A percentile compares a stretch with the other conserved stretches of the same genome.
Conservation (phyloP, 1,140 invertebrate genomes). For the Condylostylus longicornis region DNA sequence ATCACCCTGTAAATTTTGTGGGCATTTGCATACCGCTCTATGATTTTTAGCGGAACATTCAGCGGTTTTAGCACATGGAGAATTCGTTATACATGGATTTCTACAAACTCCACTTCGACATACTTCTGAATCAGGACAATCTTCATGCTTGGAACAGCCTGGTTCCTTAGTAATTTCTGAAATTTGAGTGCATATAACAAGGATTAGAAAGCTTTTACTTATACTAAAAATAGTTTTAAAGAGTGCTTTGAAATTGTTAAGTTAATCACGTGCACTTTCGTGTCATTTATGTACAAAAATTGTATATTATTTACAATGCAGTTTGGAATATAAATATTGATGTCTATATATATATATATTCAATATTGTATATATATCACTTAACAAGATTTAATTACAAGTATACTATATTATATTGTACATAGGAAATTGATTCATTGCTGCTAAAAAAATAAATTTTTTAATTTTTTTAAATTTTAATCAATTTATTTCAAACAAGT, state of each 20-base stretch:
- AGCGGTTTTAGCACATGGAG: constrained; percentile 64
- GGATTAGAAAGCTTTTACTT: too few species aligned
- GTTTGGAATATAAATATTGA: not conserved
- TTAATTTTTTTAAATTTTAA: not conserved
- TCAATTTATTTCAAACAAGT: not conserved
- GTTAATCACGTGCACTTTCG: too few species aligned
- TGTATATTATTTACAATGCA: not conserved
- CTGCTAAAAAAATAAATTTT: too few species aligned
- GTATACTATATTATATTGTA: too few species aligned
- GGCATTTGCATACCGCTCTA: constrained; percentile 60
- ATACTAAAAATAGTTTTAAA: too few species aligned
- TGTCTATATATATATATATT: too few species aligned
- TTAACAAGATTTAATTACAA: too few species aligned
- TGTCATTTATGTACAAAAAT: constrained; percentile 14
- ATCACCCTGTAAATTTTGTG: constrained; percentile 58
- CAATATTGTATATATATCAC: too few species aligned
- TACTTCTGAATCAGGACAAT: constrained; percentile 54
- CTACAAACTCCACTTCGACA: constrained; percentile 60
- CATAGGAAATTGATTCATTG: too few species aligned
- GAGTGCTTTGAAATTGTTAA: too few species aligned
- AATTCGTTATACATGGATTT: constrained; percentile 56
- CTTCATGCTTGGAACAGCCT: constrained; percentile 51
- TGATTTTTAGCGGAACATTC: constrained; percentile 62
- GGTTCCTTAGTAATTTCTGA: constrained; percentile 36
- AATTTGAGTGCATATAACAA: too few species aligned